Base-by-base conservation (phyloP, 2,888 invertebrate genomes). In the Trissolcus japonicus region DNA sequence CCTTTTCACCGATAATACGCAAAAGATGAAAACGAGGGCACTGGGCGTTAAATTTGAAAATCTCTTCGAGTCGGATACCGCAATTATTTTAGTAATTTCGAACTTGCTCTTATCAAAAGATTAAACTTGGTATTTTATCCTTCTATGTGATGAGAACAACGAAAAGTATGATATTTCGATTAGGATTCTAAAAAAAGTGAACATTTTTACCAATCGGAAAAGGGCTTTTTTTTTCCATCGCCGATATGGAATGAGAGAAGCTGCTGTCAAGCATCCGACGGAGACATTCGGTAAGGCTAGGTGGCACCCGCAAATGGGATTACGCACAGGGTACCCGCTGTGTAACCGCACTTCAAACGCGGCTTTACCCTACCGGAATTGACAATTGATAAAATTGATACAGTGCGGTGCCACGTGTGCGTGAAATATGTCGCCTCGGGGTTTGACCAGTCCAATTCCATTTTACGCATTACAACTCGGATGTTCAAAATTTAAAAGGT, bases 311-410 rank as follows among this genome's bases (percentile, higher is more conserved):
- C 54, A 84, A 86, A 86, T 86, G 79, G 83, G 84, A 86, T 86
- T 86, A 86, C 81, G 1, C 2, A 75, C 60, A 59, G 57, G 56
- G 62, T 57, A 61, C 76, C 76, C 77, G 76, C 78, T 76, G 77
- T 57, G 80, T 81, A 80, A 76, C 81, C 82, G 82, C 83, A 86
- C 88, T 87, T 88, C 88, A 88, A 88, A 88, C 86, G 88, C 66
- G 80, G 82, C 80, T 82, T 83, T 76, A 75, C 82, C 82, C 82
- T 82, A 73, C 79, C 82, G 74, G 86, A 88, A 88, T 88, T 89
- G 89, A 88, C 88, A 89, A 88, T 88, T 88, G 88, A 87, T 88
- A 88, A 84, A 88, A 88, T 86, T 88, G 88, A 87, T 86, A 86
- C 84, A 81, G 81, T 78, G 46, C 46, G 21, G 75, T 40, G 79